These are phyloP conservation scores for Heliconius cydno DNA, from an alignment of 2,888 invertebrate genomes.

Conservation along the genomic window DNA sequence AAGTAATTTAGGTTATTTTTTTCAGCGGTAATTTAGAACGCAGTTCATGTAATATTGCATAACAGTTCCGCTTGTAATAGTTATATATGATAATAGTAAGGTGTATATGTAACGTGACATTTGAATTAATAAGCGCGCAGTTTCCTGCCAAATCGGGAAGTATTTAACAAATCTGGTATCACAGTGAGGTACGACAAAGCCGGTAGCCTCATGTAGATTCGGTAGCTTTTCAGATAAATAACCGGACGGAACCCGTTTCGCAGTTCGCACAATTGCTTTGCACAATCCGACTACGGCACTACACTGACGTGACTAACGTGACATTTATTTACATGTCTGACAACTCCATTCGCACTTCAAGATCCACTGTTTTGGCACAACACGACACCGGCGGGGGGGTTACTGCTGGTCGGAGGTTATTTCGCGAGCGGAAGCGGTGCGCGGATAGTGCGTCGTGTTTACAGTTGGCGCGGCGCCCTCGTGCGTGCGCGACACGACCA, in stretches of 20 bases:
- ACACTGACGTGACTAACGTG: constrained; percentile 68
- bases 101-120: constrained; percentile 20
- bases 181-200: constrained; percentile 60
- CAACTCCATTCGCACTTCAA: constrained; percentile 67
- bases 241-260: constrained; percentile 69
- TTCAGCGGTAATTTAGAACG: neutral
- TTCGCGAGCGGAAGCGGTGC: constrained; percentile 74
- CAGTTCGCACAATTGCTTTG: constrained; percentile 70
- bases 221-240: constrained; percentile 62
- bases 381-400: constrained; percentile 69
- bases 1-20: neutral
- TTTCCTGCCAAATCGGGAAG: constrained; percentile 54
- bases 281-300: constrained; percentile 70
- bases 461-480: constrained; percentile 77
- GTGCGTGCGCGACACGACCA: constrained; percentile 55
- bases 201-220: constrained; percentile 69
- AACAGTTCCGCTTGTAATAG: neutral
- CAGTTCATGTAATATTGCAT: neutral
- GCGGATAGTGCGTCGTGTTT: constrained; percentile 79
- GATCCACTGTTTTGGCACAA: constrained; percentile 76
- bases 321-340: constrained; percentile 76
- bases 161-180: constrained; percentile 57
- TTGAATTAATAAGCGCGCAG: constrained; percentile 23
- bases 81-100: neutral
- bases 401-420: constrained; percentile 67